Conservation (phyloP, 2,888 invertebrate genomes). For the Tiphia femorata region DNA sequence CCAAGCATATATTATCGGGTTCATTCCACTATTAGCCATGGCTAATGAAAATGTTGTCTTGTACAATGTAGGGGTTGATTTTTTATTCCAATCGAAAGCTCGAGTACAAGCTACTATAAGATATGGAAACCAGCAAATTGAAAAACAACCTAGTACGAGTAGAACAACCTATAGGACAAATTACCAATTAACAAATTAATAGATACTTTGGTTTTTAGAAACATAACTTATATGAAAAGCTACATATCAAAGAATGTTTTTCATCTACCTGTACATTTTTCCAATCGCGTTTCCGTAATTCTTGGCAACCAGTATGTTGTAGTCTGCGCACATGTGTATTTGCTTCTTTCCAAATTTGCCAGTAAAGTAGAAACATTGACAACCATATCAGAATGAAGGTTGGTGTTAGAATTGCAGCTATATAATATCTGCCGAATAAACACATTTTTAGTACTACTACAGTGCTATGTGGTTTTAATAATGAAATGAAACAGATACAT, state of each 20-base stretch:
- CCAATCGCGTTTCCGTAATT: conserved; percentile 73
- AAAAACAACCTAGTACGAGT: conserved; percentile 83
- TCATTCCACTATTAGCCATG: conserved; percentile 84
- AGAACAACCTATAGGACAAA: conserved; percentile 77
- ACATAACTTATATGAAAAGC: too few species aligned
- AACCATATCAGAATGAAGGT: conserved; percentile 82
- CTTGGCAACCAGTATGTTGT: conserved; percentile 73
- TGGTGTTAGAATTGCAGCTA: conserved; percentile 73
- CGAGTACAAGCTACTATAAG: conserved; percentile 78
- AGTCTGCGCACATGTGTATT: conserved; percentile 79
- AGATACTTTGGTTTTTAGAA: too few species aligned
- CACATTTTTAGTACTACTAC: background rate
- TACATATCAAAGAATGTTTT: background rate
- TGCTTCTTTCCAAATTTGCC: conserved; percentile 84
- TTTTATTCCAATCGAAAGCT: conserved; percentile 72
- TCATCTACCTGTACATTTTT: conserved; percentile 80
- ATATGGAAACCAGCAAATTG: conserved; percentile 86
- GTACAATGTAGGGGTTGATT: conserved; percentile 71
- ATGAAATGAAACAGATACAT: too few species aligned
- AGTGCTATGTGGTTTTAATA: too few species aligned
- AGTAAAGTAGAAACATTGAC: conserved; percentile 81
- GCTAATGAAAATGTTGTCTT: conserved; percentile 79
- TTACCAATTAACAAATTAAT: background rate
- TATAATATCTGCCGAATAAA: conserved; percentile 44
- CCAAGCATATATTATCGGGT: conserved; percentile 89